Evolutionary conservation across 2,113 vertebrate species (phyloP), one percentile per base, ranked within the genome.

Genomic region (Heptranchias perlo): DNA sequence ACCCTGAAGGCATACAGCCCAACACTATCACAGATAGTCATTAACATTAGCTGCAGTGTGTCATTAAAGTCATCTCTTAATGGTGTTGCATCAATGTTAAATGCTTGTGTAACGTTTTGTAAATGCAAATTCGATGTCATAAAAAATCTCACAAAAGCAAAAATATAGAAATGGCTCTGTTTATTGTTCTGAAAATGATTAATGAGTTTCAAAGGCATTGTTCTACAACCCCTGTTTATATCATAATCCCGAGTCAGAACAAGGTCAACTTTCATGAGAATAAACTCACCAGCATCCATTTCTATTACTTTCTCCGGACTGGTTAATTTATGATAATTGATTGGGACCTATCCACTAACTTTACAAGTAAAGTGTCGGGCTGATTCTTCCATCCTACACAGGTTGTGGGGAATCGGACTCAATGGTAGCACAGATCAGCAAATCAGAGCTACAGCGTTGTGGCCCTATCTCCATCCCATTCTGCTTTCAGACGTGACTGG

Each of bases 21-120:
- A 69, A 35, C 44, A 47, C 25, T 73, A 67, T 14, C 18, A 73
- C 52, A 52, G 47, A 52, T 95, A 95, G 44, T 73, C 65, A 21
- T 6, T 62, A 18, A 95, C 25, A 69, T 95, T 21, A 28, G 64
- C 44, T 52, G 47, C 28, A 0, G 2, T 39, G 23, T 18, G 65
- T 28, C 94, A 69, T 95, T 69, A 31, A 95, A 95, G 73, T 69
- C 44, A 95, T 67, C 8, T 65, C 93, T 95, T 31, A 67, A 49
- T 25, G 23, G 39, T 47, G 28, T 47, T 69, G 44, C 11, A 52
- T 69, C 18, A 28, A 95, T 47, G 25, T 95, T 69, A 47, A 69
- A 67, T 28, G 47, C 7, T 49, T 35, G 52, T 82, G 78, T 25
- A 52, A 18, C 11, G 25, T 49, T 49, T 73, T 69, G 28, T 69